Conservation (phyloP, 2,113 vertebrate species). For the Elgaria multicarinata region DNA sequence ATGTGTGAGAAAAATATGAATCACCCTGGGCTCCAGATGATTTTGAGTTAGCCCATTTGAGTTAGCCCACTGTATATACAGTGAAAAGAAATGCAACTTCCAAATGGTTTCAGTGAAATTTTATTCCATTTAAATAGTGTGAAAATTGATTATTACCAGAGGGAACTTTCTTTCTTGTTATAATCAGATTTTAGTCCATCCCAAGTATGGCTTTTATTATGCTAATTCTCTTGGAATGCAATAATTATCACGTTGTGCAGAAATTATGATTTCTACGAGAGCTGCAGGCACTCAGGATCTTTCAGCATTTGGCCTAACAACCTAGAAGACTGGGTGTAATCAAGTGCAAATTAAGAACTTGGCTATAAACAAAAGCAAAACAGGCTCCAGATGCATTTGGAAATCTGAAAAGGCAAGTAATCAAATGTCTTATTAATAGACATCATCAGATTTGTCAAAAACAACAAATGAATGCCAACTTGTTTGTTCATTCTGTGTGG, state of each 20-base stretch:
- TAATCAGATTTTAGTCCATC: constrained; percentile 32
- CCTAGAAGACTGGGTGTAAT: constrained; percentile 39
- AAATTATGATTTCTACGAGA: constrained; percentile 33
- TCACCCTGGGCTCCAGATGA: not conserved
- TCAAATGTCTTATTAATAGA: constrained; percentile 44
- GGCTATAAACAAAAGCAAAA: constrained; percentile 42
- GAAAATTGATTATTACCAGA: constrained; percentile 22
- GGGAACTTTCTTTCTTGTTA: not conserved
- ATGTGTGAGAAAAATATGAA: not conserved
- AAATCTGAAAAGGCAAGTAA: constrained; percentile 35
- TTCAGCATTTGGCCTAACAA: constrained; percentile 34
- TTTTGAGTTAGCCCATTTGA: not conserved
- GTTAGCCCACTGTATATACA: too few species aligned
- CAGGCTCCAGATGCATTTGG: constrained; percentile 39
- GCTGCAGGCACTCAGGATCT: constrained; percentile 33
- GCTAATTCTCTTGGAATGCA: constrained; percentile 34
- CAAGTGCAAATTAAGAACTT: constrained; percentile 38
- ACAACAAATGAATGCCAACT: constrained; percentile 21
- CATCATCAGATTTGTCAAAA: constrained; percentile 33
- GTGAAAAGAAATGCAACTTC: not conserved
- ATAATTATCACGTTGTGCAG: constrained; percentile 31
- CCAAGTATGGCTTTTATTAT: constrained; percentile 38
- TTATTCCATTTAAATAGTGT: constrained; percentile 16
- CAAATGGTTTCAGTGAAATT: constrained; percentile 11
- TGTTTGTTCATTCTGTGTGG: constrained; percentile 10